Conservation (phyloP, 2,797 vertebrate genomes). For the Sciurus carolinensis region DNA sequence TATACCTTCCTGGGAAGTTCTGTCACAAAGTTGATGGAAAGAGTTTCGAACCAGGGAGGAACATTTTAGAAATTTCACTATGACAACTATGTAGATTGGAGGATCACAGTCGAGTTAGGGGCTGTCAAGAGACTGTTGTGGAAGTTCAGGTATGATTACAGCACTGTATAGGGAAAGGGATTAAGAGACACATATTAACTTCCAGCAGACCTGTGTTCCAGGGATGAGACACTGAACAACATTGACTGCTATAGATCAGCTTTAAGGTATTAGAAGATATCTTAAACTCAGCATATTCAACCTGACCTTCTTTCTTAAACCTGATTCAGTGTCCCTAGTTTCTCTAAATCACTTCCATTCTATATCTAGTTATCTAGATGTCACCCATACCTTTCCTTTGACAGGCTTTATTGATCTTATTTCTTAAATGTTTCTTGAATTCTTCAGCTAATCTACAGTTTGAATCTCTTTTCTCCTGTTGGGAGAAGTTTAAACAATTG, state of each 20-base stretch:
- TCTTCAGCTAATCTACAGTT: not conserved
- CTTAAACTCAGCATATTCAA: not conserved
- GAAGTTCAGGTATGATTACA: not conserved
- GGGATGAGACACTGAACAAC: not conserved
- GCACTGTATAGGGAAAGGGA: not conserved
- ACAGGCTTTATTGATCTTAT: not conserved
- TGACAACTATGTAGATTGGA: not conserved
- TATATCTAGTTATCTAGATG: not conserved
- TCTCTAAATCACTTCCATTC: not conserved
- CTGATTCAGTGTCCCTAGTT: not conserved
- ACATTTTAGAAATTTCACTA: not conserved
- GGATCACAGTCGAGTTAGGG: not conserved
- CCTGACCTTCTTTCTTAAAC: not conserved
- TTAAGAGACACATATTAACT: not conserved
- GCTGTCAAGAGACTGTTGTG: not conserved
- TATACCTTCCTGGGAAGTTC: not conserved
- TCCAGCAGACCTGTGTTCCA: not conserved
- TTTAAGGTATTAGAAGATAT: not conserved
- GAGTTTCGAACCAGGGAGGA: not conserved
- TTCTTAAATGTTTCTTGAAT: conserved; percentile 9
- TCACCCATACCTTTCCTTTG: not conserved
- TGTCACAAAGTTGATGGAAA: not conserved
- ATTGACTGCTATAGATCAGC: not conserved
- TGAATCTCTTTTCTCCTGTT: not conserved
- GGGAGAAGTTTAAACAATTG: not conserved